Conservation (phyloP, 2,113 vertebrate species). For the Anhinga anhinga region DNA sequence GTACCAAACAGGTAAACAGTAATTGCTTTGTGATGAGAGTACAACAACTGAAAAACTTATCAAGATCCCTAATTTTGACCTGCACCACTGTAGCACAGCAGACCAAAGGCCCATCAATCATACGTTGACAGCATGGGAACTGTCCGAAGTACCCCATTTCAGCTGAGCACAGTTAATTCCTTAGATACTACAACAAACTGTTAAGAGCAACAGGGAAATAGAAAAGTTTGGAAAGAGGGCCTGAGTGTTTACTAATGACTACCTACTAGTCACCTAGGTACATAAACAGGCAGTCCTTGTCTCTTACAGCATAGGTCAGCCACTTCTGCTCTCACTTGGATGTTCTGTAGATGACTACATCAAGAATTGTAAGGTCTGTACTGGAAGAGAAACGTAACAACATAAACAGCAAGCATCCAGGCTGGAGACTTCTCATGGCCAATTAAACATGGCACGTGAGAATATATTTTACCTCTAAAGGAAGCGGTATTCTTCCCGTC, state of each 20-base stretch:
- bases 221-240: not conserved
- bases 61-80: not conserved
- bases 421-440: not conserved
- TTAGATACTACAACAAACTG: not conserved
- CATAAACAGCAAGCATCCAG: not conserved
- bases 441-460: not conserved
- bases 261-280: not conserved
- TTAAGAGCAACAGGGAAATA: not conserved
- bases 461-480: not conserved
- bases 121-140: rapidly evolving
- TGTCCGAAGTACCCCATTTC: not conserved
- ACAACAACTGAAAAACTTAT: not conserved
- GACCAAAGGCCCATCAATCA: not conserved
- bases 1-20: not conserved
- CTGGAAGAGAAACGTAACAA: not conserved
- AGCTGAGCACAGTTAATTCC: not conserved
- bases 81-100: not conserved
- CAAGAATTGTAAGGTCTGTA: not conserved
- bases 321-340: not conserved
- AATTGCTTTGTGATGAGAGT: not conserved
- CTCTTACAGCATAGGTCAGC: not conserved
- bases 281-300: not conserved
- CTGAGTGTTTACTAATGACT: not conserved
- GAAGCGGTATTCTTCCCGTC: not conserved
- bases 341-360: not conserved